Evolutionary conservation across 2,888 invertebrate species (phyloP), one percentile per base, ranked within the genome.

Genomic region (Calameuta pallipes): DNA sequence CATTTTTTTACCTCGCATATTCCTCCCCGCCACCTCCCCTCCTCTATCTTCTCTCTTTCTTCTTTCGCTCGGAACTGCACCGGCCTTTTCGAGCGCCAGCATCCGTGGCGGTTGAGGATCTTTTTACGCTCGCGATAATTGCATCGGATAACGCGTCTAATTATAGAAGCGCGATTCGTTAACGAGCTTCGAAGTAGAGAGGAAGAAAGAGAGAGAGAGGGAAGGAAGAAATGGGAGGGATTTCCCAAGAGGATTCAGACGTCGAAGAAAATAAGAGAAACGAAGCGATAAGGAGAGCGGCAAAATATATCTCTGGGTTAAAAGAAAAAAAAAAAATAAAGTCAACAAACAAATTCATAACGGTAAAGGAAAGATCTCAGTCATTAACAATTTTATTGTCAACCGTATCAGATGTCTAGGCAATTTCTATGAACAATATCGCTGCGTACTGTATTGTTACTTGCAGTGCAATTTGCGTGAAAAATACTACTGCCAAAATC

Each of bases 141-240:
- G 56, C 56, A 23, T 75, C 75, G 36, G 75, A 75, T 69, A 77
- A 68, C 75, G 76, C 76, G 78, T 85, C 79, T 84, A 84, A 84
- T 84, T 83, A 84, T 80, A 76, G 78, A 84, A 83, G 79, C 78
- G 85, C 80, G 80, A 78, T 80, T 82, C 79, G 78, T 79, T 85
- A 83, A 84, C 82, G 84, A 80, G 82, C 77, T 85, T 79, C 80
- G 80, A 82, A 69, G 36, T 79, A 77, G 79, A 78, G 79, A 74
- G 73, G 23, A 2, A 56, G 56, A 23, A 1, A 23, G 15, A 23
- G 23, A 23, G 41, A 41, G 41, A 23, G 41, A 15, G 23, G 23
- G 6, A 56, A 56, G 9, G 9, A 56, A 56, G 56, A 56, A 56
- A 3, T 23, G 56, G 9, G 23, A 56, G 56, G 23, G 23, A 56